phyloP scores from a whole-genome alignment of 2,797 vertebrate species.

The Thalassophryne amazonica region DNA sequence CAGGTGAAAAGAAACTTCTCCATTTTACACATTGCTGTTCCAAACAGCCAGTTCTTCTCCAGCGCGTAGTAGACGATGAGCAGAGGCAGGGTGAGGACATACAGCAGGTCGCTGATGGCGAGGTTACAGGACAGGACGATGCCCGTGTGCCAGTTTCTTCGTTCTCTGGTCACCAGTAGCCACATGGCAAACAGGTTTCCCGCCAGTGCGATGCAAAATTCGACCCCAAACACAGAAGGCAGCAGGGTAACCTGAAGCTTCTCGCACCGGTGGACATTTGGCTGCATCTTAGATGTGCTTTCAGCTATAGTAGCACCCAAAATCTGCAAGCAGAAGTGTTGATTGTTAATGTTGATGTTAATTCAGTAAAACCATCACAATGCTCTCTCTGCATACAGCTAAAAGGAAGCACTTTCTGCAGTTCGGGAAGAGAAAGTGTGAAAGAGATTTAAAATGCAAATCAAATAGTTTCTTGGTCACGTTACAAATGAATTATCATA shows the following conservation, averaged over 20 bases:
- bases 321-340: constrained; percentile 13
- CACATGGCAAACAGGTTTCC: constrained; percentile 80
- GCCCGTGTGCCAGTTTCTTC: constrained; percentile 75
- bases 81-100: constrained; percentile 76
- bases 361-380: neutral
- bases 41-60: constrained; percentile 75
- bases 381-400: too few species aligned
- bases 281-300: constrained; percentile 5
- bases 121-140: constrained; percentile 82
- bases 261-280: neutral
- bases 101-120: constrained; percentile 81
- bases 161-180: constrained; percentile 60
- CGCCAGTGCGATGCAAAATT: constrained; percentile 69
- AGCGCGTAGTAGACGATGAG: constrained; percentile 70
- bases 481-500: too few species aligned
- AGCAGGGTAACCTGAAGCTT: constrained; percentile 62
- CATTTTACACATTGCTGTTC: constrained; percentile 61
- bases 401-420: too few species aligned
- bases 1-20: constrained; percentile 84
- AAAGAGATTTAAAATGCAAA: too few species aligned
- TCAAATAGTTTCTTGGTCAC: too few species aligned
- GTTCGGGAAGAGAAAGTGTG: too few species aligned
- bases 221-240: constrained; percentile 65
- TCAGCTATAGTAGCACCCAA: neutral
- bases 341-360: too few species aligned